Percentiles rank a stretch among this genome's conserved stretches.
Conservation (phyloP, 2,797 vertebrate species). For the Coendou prehensilis region DNA sequence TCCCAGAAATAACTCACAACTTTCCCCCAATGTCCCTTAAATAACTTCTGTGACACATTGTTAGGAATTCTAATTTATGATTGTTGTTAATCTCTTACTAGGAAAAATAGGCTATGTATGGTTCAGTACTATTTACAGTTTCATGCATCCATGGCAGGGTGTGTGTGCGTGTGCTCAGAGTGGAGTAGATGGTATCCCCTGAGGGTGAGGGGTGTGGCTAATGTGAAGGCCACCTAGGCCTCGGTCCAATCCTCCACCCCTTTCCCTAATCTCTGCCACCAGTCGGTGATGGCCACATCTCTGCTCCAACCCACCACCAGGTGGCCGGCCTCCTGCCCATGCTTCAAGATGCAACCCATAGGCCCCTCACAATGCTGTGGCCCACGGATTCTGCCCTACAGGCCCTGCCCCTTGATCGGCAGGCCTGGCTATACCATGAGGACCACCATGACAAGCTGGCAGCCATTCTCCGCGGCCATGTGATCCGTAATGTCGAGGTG, state of each 20-base stretch:
- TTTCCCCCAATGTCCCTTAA: neutral
- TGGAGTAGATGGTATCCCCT: no score
- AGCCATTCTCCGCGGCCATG: conserved; percentile 93
- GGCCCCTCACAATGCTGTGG: conserved; percentile 97
- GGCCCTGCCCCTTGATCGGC: conserved; percentile 89
- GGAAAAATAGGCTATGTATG: neutral
- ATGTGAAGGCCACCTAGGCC: neutral
- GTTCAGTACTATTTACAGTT: neutral
- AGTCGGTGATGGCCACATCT: neutral
- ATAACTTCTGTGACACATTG: neutral
- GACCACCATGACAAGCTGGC: conserved; percentile 92
- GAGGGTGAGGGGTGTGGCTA: neutral
- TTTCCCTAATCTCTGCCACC: neutral
- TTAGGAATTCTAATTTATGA: neutral
- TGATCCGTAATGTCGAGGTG: conserved; percentile 92
- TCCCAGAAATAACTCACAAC: neutral
- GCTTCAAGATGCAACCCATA: conserved; percentile 89
- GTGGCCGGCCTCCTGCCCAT: conserved; percentile 91
- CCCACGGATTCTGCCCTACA: conserved; percentile 93
- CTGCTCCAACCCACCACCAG: conserved; percentile 88
- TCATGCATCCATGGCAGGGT: neutral
- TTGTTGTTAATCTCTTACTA: neutral
- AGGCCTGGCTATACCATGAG: conserved; percentile 93
- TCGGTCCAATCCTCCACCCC: no score
- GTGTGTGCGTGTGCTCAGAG: no score